These are phyloP conservation scores for Jordanella pulchra DNA, from an alignment of 2,797 vertebrate genomes.

Conservation along the genomic window DNA sequence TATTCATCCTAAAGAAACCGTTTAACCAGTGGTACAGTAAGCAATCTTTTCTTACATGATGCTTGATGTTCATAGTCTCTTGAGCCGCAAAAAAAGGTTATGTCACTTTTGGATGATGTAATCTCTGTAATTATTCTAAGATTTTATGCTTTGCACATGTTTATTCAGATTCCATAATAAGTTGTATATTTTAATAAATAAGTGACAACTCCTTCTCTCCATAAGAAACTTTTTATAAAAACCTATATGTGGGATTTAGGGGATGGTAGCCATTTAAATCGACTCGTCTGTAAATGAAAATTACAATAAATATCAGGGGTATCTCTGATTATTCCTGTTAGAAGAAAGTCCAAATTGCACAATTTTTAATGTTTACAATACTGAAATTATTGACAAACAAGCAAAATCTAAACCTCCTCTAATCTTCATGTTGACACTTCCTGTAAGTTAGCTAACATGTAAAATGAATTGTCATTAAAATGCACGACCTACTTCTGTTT, in stretches of 20 bases:
- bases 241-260: neutral
- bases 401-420: no score
- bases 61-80: no score
- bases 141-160: neutral
- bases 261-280: neutral
- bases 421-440: slow-evolving; percentile 5
- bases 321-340: neutral
- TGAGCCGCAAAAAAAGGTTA: no score
- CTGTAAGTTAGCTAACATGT: neutral
- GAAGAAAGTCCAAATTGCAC: neutral
- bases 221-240: neutral
- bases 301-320: neutral
- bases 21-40: no score
- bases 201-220: neutral
- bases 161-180: neutral
- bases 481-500: slow-evolving; percentile 1
- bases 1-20: no score
- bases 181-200: neutral
- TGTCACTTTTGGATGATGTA: no score
- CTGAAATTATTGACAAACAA: neutral
- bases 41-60: no score
- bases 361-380: neutral
- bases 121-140: neutral
- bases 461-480: slow-evolving; percentile 24
- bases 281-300: neutral